Conservation (phyloP, 2,888 invertebrate genomes). For the Herminia tarsipennalis region DNA sequence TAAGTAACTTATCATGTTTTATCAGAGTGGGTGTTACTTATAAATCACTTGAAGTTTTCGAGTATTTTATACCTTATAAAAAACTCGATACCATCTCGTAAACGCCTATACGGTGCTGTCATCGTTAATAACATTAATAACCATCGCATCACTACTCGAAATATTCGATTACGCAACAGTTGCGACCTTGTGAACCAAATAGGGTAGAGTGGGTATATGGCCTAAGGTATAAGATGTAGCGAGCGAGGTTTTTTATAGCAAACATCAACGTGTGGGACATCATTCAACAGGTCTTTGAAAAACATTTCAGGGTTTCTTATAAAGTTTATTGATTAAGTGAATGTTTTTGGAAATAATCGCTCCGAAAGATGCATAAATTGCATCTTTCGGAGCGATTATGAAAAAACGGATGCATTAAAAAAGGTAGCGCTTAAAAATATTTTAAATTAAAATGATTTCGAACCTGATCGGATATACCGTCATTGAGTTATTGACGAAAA, state of each 20-base stretch:
- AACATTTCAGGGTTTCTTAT: too few species aligned
- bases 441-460: too few species aligned
- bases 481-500: too few species aligned
- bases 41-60: slow-evolving; percentile 27
- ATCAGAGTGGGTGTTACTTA: slow-evolving; percentile 1
- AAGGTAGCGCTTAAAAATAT: too few species aligned
- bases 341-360: too few species aligned
- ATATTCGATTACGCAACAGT: slow-evolving; percentile 63
- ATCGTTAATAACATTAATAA: slow-evolving; percentile 45
- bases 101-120: slow-evolving; percentile 28
- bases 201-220: slow-evolving; percentile 46
- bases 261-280: too few species aligned
- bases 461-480: too few species aligned
- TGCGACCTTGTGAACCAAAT: slow-evolving; percentile 62
- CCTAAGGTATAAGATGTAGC: slow-evolving; percentile 24
- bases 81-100: slow-evolving; percentile 15
- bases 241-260: neutral
- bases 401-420: too few species aligned
- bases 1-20: neutral
- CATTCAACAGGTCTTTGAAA: too few species aligned
- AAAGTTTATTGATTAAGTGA: too few species aligned
- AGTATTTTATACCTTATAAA: slow-evolving; percentile 30
- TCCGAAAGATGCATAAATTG: too few species aligned
- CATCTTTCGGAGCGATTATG: too few species aligned
- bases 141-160: slow-evolving; percentile 62